Evolutionary conservation across 1,140 invertebrate species (phyloP), one percentile per base, ranked within the genome.

Genomic region (Chlorops oryzae): DNA sequence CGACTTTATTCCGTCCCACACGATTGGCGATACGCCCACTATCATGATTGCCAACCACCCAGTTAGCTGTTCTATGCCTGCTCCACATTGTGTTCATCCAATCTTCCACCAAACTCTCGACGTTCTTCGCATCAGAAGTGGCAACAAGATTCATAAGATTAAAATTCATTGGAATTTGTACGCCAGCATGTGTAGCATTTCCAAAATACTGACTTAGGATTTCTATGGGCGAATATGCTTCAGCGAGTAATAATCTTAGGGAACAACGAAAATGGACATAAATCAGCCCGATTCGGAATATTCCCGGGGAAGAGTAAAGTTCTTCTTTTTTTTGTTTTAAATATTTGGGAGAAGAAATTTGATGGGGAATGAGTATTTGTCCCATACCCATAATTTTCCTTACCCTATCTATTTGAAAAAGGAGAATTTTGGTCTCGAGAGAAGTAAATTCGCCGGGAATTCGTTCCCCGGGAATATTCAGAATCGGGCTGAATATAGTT

Each of bases 241-340:
- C 88, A 0, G 81, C 81, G 71, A 90, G 78, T 68, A 90, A 78
- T 0, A 88, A 77, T 66, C 85, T 77, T 15, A 12, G 23, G 13
- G 4, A 1, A 20, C 20, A 22, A 18, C 3, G 21, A 7, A 22
- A 22, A 28, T 17, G 23, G 12, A 21, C n/a, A 20, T 15, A 20
- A 34, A 32, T 28, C n/a, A n/a, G n/a, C n/a, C n/a, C n/a, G n/a
- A n/a, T n/a, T n/a, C n/a, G n/a, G n/a, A n/a, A n/a, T n/a, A n/a
- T n/a, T n/a, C n/a, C n/a, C n/a, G n/a, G n/a, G n/a, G n/a, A n/a
- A n/a, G n/a, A n/a, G n/a, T n/a, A n/a, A n/a, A n/a, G n/a, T n/a
- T n/a, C n/a, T n/a, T n/a, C n/a, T n/a, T n/a, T n/a, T n/a, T n/a
- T n/a, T n/a, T n/a, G n/a, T 21, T 12, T 24, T 21, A 43, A 43